Percentiles rank a stretch among this genome's conserved stretches.
Conservation (phyloP, 2,797 vertebrate genomes). For the Chaetodon trifasciatus region DNA sequence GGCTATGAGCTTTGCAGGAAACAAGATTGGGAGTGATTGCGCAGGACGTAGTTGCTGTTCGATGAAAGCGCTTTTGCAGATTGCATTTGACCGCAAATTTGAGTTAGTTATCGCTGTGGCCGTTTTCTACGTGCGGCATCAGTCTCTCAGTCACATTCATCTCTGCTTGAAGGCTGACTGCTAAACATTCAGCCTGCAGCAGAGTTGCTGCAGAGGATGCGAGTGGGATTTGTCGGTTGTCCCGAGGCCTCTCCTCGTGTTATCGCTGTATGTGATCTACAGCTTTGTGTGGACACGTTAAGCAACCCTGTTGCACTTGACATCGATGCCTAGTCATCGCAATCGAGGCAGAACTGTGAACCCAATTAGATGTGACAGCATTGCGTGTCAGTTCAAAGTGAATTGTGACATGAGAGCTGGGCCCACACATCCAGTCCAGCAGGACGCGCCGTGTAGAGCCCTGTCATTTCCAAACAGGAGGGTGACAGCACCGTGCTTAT, state of each 20-base stretch:
- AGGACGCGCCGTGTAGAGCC: not conserved
- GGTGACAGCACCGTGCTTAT: constrained; percentile 30
- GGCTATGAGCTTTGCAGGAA: constrained; percentile 83
- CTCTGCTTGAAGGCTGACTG: not conserved
- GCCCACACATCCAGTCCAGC: constrained; percentile 21
- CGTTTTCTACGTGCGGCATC: not conserved
- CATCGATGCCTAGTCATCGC: constrained; percentile 44
- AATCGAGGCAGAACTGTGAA: constrained; percentile 14
- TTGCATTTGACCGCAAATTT: constrained; percentile 21
- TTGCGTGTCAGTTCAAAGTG: constrained; percentile 1
- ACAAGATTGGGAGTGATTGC: constrained; percentile 68
- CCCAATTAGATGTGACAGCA: constrained; percentile 38
- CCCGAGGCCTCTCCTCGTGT: constrained; percentile 63
- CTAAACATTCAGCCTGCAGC: constrained; percentile 37
- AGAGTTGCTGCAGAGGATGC: constrained; percentile 60
- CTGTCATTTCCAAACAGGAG: constrained; percentile 8
- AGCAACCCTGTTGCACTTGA: constrained; percentile 51
- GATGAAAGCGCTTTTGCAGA: constrained; percentile 29
- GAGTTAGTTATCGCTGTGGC: not conserved
- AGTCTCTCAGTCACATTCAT: not conserved
- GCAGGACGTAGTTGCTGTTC: constrained; percentile 66
- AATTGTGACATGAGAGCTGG: not conserved
- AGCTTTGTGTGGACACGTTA: constrained; percentile 54
- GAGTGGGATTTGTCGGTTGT: constrained; percentile 35
- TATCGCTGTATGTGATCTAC: constrained; percentile 57